Conservation (phyloP, 2,113 vertebrate species). For the Zonotrichia leucophrys region DNA sequence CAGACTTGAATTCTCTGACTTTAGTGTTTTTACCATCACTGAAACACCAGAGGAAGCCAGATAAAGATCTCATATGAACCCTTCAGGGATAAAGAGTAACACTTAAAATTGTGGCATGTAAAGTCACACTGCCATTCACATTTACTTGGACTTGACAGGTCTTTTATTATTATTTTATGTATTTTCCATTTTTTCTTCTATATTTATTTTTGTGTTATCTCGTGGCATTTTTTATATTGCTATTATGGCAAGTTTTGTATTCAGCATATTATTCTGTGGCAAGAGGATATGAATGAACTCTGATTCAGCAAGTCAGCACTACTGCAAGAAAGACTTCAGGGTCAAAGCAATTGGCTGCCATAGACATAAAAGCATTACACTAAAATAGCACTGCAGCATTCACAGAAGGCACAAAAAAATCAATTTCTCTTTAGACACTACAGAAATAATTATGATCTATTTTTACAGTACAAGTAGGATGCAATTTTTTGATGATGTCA, state of each 20-base stretch:
- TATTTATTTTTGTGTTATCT: not conserved
- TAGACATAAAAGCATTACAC: constrained; percentile 26
- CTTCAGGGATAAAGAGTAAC: not conserved
- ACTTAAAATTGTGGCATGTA: not conserved
- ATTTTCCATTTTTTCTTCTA: not conserved
- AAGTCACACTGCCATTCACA: not conserved
- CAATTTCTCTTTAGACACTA: constrained; percentile 7
- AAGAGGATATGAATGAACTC: constrained; percentile 22
- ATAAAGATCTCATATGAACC: not conserved
- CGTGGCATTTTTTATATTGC: not conserved
- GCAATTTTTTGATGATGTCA: constrained; percentile 16
- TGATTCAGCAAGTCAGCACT: constrained; percentile 44
- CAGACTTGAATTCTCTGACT: not conserved
- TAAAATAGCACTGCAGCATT: constrained; percentile 35
- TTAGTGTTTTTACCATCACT: not conserved
- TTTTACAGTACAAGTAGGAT: not conserved
- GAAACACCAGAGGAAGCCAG: not conserved
- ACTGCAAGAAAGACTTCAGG: constrained; percentile 40
- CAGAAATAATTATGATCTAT: constrained; percentile 25
- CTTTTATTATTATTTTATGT: not conserved
- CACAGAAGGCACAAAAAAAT: constrained; percentile 20
- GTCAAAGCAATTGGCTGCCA: constrained; percentile 49
- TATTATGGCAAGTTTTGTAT: not conserved
- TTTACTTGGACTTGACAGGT: not conserved
- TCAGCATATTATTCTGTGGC: not conserved